Evolutionary conservation across 2,797 vertebrate species (phyloP).

Genomic region (Emys orbicularis): DNA sequence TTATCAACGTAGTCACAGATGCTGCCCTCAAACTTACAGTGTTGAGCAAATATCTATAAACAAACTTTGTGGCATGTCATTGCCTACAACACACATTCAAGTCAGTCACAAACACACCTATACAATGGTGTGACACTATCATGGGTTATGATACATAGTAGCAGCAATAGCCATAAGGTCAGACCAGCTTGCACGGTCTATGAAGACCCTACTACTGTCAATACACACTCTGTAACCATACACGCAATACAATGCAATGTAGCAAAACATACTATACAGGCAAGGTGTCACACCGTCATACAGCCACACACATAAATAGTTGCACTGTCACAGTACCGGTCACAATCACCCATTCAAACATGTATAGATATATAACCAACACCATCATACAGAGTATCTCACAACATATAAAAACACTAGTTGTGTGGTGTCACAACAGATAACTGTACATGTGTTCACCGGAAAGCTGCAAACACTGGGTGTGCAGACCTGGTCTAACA

Average conservation of each 20-base stretch:
- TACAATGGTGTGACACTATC: no score
- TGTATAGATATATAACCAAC: not conserved
- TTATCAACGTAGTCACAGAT: not conserved
- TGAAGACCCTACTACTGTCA: not conserved
- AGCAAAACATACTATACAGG: not conserved
- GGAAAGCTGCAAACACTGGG: not conserved
- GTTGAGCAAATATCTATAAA: not conserved
- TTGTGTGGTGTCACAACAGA: rapidly evolving
- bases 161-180: not conserved
- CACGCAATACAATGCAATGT: not conserved
- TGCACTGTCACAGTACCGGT: not conserved
- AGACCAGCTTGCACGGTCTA: not conserved
- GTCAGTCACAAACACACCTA: not conserved
- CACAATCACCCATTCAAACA: not conserved
- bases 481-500: rapidly evolving
- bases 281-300: not conserved
- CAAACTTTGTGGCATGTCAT: not conserved
- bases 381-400: rapidly evolving
- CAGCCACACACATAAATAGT: not conserved
- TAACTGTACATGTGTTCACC: rapidly evolving
- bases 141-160: not conserved
- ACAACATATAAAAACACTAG: rapidly evolving
- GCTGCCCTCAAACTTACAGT: not conserved
- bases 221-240: not conserved
- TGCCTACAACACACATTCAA: not conserved